Conservation (phyloP, 2,797 vertebrate species). For the Tachyglossus aculeatus region DNA sequence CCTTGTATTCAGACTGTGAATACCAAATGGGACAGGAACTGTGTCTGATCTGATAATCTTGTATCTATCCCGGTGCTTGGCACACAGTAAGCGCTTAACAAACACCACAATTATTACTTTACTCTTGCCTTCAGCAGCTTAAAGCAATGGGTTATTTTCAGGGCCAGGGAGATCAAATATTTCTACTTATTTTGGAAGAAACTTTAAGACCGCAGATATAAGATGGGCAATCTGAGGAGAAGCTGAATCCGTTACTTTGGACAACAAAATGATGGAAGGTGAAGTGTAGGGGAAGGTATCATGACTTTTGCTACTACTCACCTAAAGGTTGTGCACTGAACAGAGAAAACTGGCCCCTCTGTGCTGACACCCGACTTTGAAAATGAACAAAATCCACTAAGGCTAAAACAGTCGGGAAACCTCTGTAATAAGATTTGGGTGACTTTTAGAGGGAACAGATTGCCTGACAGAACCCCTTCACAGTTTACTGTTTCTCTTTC, state of each 20-base stretch:
- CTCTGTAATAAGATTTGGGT: slow-evolving; percentile 45
- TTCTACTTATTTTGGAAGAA: too few species aligned
- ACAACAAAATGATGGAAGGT: neutral
- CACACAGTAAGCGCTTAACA: too few species aligned
- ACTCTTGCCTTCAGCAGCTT: too few species aligned
- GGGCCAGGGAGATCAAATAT: too few species aligned
- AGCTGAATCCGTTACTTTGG: slow-evolving; percentile 13
- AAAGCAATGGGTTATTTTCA: too few species aligned
- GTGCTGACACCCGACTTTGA: slow-evolving; percentile 14
- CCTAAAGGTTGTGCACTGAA: neutral
- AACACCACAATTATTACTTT: too few species aligned
- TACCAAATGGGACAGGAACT: too few species aligned
- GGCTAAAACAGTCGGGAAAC: neutral
- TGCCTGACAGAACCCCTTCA: neutral
- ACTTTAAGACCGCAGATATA: slow-evolving; percentile 14
- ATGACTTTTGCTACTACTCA: slow-evolving; percentile 11
- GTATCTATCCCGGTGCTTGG: too few species aligned
- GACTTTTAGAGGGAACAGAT: slow-evolving; percentile 20
- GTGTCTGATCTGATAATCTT: too few species aligned
- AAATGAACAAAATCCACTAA: slow-evolving; percentile 16
- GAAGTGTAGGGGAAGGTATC: neutral
- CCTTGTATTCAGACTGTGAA: too few species aligned
- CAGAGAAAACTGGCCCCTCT: slow-evolving; percentile 12
- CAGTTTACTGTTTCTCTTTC: neutral
- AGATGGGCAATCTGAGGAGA: slow-evolving; percentile 27